phyloP scores from a whole-genome alignment of 2,797 vertebrate species.

The Sylvia borin region DNA sequence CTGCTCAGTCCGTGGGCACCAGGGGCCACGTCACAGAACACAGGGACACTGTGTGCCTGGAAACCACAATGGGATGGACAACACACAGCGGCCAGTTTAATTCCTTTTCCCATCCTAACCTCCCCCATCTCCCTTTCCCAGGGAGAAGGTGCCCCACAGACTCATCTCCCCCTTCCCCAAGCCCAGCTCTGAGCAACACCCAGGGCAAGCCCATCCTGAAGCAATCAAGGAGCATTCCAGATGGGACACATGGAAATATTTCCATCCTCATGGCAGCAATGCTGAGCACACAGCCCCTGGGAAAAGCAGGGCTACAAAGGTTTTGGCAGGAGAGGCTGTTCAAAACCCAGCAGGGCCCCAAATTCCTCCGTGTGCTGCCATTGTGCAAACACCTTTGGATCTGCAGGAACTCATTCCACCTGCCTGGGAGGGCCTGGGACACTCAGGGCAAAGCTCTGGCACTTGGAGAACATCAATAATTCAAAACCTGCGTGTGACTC shows the following conservation, averaged over 20 bases:
- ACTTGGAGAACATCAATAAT: constrained; percentile 25
- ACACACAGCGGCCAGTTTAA: background rate
- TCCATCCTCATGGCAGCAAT: background rate
- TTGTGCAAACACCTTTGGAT: background rate
- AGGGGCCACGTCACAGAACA: background rate
- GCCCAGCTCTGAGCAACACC: background rate
- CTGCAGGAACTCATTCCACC: constrained; percentile 24
- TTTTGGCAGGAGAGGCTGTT: background rate
- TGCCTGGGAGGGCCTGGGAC: constrained; percentile 24
- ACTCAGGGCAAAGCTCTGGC: background rate
- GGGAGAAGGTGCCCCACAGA: fast-evolving
- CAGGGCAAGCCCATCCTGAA: background rate
- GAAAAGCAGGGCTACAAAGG: background rate
- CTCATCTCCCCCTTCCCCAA: background rate
- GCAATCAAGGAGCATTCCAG: background rate
- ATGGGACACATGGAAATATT: background rate
- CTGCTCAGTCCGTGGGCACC: background rate
- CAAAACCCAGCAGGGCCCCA: background rate
- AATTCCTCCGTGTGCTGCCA: background rate
- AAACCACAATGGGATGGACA: background rate
- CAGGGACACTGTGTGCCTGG: background rate
- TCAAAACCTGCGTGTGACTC: constrained; percentile 33
- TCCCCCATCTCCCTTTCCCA: background rate
- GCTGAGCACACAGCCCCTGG: background rate
- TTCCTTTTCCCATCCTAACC: background rate